Conservation (phyloP, 1,140 invertebrate species). For the Uloborus diversus region DNA sequence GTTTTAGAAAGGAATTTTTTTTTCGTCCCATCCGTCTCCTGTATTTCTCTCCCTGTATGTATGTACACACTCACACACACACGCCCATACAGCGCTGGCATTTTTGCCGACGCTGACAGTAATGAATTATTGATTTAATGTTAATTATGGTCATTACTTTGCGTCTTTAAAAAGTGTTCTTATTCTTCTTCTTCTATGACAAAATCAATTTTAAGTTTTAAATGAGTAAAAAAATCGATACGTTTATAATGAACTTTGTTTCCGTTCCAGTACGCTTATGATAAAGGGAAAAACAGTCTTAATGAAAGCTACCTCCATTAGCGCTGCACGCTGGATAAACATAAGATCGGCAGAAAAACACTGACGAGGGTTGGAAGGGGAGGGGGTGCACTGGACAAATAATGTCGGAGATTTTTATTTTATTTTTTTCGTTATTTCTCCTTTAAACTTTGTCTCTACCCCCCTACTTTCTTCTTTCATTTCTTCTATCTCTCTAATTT, state of each 20-base stretch:
- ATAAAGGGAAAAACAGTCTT: constrained; percentile 56
- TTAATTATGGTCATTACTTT: constrained; percentile 57
- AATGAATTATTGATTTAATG: constrained; percentile 57
- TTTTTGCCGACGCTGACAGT: constrained; percentile 50
- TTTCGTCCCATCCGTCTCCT: background rate
- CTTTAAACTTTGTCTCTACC: constrained; percentile 42
- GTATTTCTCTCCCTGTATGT: constrained; percentile 30
- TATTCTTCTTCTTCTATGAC: constrained; percentile 56
- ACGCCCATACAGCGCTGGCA: constrained; percentile 39
- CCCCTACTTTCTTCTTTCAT: constrained; percentile 13
- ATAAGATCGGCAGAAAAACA: constrained; percentile 35
- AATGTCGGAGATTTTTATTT: constrained; percentile 42
- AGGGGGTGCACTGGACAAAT: constrained; percentile 41
- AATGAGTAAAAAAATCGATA: constrained; percentile 57
- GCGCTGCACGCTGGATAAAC: constrained; percentile 49
- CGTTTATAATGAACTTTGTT: constrained; percentile 55
- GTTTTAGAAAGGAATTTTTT: constrained; percentile 52
- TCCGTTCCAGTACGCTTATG: constrained; percentile 47
- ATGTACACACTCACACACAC: constrained; percentile 12
- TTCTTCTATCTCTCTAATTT: constrained; percentile 56
- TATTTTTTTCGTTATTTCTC: background rate
- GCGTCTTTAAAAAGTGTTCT: constrained; percentile 57
- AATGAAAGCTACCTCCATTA: constrained; percentile 55
- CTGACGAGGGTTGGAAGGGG: background rate
- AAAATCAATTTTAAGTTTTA: constrained; percentile 57